Base-by-base conservation (phyloP, 1,140 invertebrate species). In the Steinernema feltiae region DNA sequence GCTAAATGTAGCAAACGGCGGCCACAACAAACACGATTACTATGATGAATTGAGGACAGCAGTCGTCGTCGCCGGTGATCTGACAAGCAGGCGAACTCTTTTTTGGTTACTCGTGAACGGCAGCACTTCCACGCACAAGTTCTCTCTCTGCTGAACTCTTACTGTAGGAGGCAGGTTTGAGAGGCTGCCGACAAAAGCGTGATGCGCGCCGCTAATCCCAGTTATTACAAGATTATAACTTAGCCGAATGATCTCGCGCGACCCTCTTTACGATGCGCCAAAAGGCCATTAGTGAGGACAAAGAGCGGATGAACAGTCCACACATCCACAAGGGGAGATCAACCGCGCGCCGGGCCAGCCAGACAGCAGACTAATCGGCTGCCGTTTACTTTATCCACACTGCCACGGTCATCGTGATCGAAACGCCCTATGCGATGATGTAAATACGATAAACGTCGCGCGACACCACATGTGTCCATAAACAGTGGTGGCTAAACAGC, bases 31-130 rank as follows among this genome's bases (percentile, higher is more conserved):
- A 63, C 53, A 63, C 53, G 53, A 63, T 3, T 63, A 63, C 53
- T 63, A 63, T 63, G 53, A 63, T 63, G 53, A 63, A 63, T 63
- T 63, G 53, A 17, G 53, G 53, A 17, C 53, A 63, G 53, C 53
- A 63, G 53, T 63, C 53, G 53, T 63, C 24, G 12, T 63, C 24
- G 53, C 24, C 7, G n/a, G n/a, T n/a, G n/a, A n/a, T n/a, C n/a
- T n/a, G 53, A 27, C 53, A 27, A 63, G 53, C 53, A 63, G 53
- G 53, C 53, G 24, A 63, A 63, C 53, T 63, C 24, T 63, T 63
- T 63, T 63, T n/a, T n/a, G 41, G n/a, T 46, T 12, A 46, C 41
- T 7, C 41, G 41, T n/a, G 41, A 46, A 46, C 15, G 15, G 15
- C 12, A 27, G 53, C 53, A 63, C 24, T 63, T 27, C 24, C 53